Conservation (phyloP, 2,797 vertebrate genomes). For the Poecilia gillii region DNA sequence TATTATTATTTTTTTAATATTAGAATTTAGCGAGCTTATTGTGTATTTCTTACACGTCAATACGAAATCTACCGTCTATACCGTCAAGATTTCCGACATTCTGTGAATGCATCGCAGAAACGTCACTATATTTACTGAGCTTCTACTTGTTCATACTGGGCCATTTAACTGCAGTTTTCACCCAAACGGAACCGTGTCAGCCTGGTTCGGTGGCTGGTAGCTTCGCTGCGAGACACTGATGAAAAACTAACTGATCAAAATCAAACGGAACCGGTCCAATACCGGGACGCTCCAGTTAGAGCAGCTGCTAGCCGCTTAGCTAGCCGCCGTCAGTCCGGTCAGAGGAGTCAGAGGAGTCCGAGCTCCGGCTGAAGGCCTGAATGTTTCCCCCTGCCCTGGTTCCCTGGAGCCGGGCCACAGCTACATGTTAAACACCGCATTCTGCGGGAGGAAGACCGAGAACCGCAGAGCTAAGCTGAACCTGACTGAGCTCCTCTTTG, state of each 20-base stretch:
- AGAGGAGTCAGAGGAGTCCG: conserved; percentile 36
- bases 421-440: fast-evolving
- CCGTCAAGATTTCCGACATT: conserved; percentile 10
- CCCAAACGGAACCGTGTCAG: not conserved
- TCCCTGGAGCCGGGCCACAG: fast-evolving
- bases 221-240: fast-evolving
- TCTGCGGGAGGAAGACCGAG: too few species aligned
- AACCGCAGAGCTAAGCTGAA: not conserved
- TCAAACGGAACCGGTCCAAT: fast-evolving
- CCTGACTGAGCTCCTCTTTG: conserved; percentile 35
- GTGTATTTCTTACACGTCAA: not conserved
- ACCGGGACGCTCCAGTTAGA: conserved; percentile 5
- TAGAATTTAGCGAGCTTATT: not conserved
- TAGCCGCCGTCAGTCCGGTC: conserved; percentile 34
- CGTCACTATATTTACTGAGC: conserved; percentile 66
- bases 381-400: not conserved
- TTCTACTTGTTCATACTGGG: conserved; percentile 59
- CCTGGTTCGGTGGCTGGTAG: fast-evolving
- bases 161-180: conserved; percentile 1
- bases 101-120: conserved; percentile 49
- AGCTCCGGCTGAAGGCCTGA: conserved; percentile 27
- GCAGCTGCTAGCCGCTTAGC: conserved; percentile 62
- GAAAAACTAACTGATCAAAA: not conserved
- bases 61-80: not conserved
- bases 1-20: not conserved